phyloP scores from a whole-genome alignment of 2,888 invertebrate genomes.

The Platycheirus albimanus region DNA sequence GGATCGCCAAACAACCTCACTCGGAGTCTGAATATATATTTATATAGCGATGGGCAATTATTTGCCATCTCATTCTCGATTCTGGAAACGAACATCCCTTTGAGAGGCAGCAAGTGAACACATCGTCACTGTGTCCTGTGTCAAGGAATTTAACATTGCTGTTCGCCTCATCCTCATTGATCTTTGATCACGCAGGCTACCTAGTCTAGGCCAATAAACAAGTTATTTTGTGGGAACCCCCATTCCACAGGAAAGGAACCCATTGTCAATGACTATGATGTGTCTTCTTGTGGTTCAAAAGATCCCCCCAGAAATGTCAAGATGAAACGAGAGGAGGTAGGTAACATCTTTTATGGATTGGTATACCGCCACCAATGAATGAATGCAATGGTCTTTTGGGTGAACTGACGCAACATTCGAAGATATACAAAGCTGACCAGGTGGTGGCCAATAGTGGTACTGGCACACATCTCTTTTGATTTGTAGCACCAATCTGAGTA shows the following conservation, averaged over 20 bases:
- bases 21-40: too few species aligned
- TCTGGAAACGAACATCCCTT: conserved; percentile 50
- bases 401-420: conserved; percentile 16
- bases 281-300: background rate
- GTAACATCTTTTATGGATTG: conserved; percentile 60
- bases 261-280: conserved; percentile 36
- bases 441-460: conserved; percentile 50
- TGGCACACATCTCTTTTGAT: conserved; percentile 50
- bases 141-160: conserved; percentile 67
- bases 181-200: conserved; percentile 51
- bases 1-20: conserved; percentile 63
- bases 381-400: conserved; percentile 27
- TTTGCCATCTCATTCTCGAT: conserved; percentile 26
- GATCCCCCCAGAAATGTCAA: background rate
- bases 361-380: conserved; percentile 61
- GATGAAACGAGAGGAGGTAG: background rate
- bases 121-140: conserved; percentile 51
- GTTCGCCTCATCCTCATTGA: conserved; percentile 56
- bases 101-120: conserved; percentile 29
- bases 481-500: conserved; percentile 42
- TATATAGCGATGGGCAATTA: conserved; percentile 61
- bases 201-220: conserved; percentile 69
- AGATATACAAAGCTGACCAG: conserved; percentile 42
- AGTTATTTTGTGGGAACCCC: conserved; percentile 66
- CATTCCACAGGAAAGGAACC: conserved; percentile 53